These are phyloP conservation scores for Paramuricea clavata DNA, from an alignment of 92 coral and sea anemone genomes.

Conservation along the genomic window DNA sequence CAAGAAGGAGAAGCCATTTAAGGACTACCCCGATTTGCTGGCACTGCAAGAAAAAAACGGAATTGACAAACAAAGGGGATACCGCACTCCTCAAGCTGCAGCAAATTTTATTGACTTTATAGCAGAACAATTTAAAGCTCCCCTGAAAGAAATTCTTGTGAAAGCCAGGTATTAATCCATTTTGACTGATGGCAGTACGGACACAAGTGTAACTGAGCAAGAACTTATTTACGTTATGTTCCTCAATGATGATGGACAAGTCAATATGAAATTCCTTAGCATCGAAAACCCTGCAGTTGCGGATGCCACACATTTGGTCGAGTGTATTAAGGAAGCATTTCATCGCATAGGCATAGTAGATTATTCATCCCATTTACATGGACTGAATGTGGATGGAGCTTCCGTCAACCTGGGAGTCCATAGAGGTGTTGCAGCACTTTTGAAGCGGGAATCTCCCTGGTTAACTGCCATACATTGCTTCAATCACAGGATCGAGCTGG, in stretches of 20 bases:
- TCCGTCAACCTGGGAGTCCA: conserved; percentile 10
- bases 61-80: too few relatives aligned
- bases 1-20: neutral
- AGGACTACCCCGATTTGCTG: neutral
- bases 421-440: conserved; percentile 2
- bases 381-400: conserved; percentile 14
- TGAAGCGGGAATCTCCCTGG: too few relatives aligned
- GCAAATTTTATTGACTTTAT: neutral
- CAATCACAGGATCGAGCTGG: neutral
- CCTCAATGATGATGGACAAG: too few relatives aligned
- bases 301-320: neutral
- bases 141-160: too few relatives aligned
- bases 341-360: neutral
- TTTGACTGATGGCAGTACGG: too few relatives aligned
- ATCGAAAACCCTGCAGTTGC: too few relatives aligned
- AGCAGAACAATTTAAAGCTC: too few relatives aligned
- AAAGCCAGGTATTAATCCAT: too few relatives aligned
- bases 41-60: neutral
- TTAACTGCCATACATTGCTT: too few relatives aligned
- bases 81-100: neutral
- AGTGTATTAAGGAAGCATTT: neutral
- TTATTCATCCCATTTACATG: neutral
- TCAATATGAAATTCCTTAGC: neutral
- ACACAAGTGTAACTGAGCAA: too few relatives aligned
- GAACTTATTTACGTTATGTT: too few relatives aligned